Percentiles rank a stretch among this genome's conserved stretches.
These are phyloP conservation scores for Rhagonycha lutea DNA, from an alignment of 2,888 invertebrate genomes.

Conservation along the genomic window DNA sequence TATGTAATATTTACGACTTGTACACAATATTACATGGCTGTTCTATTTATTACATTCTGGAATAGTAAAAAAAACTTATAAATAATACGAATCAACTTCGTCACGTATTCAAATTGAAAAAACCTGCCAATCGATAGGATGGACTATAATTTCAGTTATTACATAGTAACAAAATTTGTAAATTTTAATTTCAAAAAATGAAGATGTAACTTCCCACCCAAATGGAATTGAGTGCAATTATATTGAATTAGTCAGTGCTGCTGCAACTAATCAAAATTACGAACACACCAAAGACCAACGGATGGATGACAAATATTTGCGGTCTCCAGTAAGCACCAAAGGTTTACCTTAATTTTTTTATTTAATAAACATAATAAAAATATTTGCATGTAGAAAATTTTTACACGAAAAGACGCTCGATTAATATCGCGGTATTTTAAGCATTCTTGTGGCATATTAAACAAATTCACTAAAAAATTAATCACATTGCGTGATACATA, in stretches of 20 bases:
- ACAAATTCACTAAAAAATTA: background rate
- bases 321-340: background rate
- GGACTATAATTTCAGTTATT: background rate
- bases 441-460: background rate
- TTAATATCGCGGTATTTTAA: background rate
- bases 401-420: background rate
- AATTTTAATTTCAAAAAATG: background rate
- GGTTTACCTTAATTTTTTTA: background rate
- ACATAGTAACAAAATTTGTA: background rate
- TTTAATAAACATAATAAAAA: too few relatives aligned
- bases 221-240: background rate
- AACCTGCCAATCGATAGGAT: background rate
- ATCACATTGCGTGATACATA: background rate
- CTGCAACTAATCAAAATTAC: background rate
- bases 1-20: background rate
- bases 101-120: background rate
- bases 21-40: background rate
- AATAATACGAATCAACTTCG: background rate
- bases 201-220: background rate
- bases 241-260: background rate
- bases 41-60: background rate
- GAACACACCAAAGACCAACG: background rate
- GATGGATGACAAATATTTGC: background rate
- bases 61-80: background rate
- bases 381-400: too few relatives aligned